Conservation (phyloP, 1,140 invertebrate genomes). For the Drosophila insularis region DNA sequence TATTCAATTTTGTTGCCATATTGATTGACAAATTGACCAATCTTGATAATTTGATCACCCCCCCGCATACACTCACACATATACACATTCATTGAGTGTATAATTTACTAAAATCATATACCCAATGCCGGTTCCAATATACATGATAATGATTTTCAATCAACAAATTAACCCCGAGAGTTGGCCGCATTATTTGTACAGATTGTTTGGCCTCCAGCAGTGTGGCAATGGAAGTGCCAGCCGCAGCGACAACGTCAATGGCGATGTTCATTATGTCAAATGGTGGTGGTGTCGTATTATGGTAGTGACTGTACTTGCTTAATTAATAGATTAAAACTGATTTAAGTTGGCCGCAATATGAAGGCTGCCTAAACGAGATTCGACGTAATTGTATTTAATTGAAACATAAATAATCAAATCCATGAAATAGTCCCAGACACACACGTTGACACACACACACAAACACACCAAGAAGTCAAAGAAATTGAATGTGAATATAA, state of each 20-base stretch:
- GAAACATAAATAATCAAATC: constrained; percentile 72
- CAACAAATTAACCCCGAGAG: constrained; percentile 73
- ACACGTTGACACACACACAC: not conserved
- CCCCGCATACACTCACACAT: not conserved
- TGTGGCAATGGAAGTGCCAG: not conserved
- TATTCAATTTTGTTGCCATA: constrained; percentile 48
- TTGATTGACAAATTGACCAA: constrained; percentile 62
- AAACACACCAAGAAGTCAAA: too few relatives aligned
- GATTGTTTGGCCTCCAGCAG: constrained; percentile 39
- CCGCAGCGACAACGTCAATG: not conserved
- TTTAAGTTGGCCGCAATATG: constrained; percentile 49
- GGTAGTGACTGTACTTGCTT: constrained; percentile 31
- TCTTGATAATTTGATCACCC: constrained; percentile 41
- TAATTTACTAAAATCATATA: constrained; percentile 32
- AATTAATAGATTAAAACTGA: constrained; percentile 78
- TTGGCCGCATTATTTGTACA: constrained; percentile 64
- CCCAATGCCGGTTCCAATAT: not conserved
- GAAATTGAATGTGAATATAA: too few relatives aligned
- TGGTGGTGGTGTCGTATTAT: not conserved
- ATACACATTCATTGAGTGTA: constrained; percentile 8
- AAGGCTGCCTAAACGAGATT: constrained; percentile 5
- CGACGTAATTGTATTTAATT: constrained; percentile 59
- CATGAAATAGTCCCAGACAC: constrained; percentile 28
- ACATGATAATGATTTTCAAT: constrained; percentile 45
- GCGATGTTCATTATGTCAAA: constrained; percentile 5